phyloP scores from a whole-genome alignment of 2,797 vertebrate genomes.

The Chaenodraco wilsoni region DNA sequence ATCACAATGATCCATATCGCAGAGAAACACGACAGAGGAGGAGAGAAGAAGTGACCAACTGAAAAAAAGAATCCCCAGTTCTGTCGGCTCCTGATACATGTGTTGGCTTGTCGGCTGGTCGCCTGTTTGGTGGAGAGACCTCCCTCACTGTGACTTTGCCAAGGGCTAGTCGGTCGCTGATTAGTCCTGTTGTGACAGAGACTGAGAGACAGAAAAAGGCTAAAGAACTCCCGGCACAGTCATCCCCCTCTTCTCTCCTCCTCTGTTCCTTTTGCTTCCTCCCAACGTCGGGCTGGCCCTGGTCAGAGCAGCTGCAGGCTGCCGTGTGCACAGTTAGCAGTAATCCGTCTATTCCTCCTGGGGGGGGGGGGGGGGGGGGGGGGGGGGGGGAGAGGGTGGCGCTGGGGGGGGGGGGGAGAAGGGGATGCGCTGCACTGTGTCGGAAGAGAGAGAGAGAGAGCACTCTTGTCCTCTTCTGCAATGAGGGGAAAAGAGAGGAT shows the following conservation, averaged over 20 bases:
- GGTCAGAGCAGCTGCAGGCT: slow-evolving; percentile 87
- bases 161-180: slow-evolving; percentile 80
- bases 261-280: slow-evolving; percentile 79
- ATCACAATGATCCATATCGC: slow-evolving; percentile 84
- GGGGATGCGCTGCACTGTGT: slow-evolving; percentile 75
- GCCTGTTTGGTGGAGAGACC: slow-evolving; percentile 73
- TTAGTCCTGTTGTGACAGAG: slow-evolving; percentile 85
- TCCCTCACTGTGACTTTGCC: slow-evolving; percentile 84
- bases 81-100: slow-evolving; percentile 71
- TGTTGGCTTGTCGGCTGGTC: slow-evolving; percentile 67
- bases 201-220: slow-evolving; percentile 83
- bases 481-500: slow-evolving; percentile 67
- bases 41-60: slow-evolving; percentile 63
- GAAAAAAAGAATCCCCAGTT: slow-evolving; percentile 68
- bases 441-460: slow-evolving; percentile 69
- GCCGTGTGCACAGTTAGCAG: slow-evolving; percentile 87
- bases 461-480: slow-evolving; percentile 75
- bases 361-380: slow-evolving; percentile 70
- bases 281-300: slow-evolving; percentile 78
- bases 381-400: slow-evolving; percentile 75
- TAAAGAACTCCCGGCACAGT: slow-evolving; percentile 86
- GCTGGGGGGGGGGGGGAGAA: slow-evolving; percentile 72
- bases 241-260: slow-evolving; percentile 76
- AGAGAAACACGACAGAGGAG: slow-evolving; percentile 59
- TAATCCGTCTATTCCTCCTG: slow-evolving; percentile 89